Evolutionary conservation across 2,797 vertebrate species (phyloP), one percentile per base, ranked within the genome.

Genomic region (Anas bernieri): DNA sequence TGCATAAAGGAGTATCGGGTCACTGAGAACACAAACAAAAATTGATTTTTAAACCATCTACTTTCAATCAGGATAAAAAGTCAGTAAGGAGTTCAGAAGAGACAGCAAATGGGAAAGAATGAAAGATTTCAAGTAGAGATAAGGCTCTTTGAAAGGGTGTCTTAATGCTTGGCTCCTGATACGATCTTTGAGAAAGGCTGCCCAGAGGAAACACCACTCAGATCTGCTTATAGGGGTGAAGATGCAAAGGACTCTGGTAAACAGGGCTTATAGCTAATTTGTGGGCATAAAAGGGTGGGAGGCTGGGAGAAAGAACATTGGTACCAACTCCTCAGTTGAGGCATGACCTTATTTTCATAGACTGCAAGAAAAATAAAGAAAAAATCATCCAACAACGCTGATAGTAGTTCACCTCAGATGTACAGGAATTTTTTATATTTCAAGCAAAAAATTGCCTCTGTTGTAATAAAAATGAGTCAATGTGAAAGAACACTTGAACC

Each of bases 301-400:
- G 17, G 17, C 0, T 0, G 5, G 15, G 28, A 9, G 23, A 16
- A 4, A 18, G 66, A 61, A 54, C 25, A 22, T 8, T 2, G 4
- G 2, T 11, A 77, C 31, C 54, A 61, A 6, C 0, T 3, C 12
- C 35, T 62, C 0, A 39, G 30, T 3, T 77, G 33, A 56, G 72
- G 68, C 3, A 10, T 37, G 2, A 77, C n/a, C 33, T 45, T 63
- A 46, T 30, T 83, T 43, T 43, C 23, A 25, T 2, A 33, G 30
- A 4, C n/a, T 3, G 1, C 12, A 59, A 7, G 10, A 39, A 81
- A 66, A 14, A 55, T 25, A 64, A 58, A 59, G 8, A 37, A 62
- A 50, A 74, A 2, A 15, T 48, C 1, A 62, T 22, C 37, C 39
- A 46, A 73, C 30, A 9, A 21, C 41, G n/a, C 52, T 48, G 5